Conservation (phyloP, 1,140 invertebrate species). For the Epicauta chinensis region DNA sequence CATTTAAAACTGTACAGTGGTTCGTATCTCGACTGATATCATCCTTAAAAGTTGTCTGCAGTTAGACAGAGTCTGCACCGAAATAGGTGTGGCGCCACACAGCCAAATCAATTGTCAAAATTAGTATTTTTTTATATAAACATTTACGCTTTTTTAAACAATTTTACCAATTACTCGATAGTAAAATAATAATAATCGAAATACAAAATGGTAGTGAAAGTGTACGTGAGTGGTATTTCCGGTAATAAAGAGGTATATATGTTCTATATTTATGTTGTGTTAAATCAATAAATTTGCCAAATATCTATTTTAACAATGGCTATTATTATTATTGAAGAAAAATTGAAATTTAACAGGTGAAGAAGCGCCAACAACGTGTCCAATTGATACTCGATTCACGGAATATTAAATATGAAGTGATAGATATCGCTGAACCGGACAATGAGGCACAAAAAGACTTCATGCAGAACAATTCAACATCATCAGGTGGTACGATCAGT, state of each 20-base stretch:
- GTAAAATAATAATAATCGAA: too few relatives aligned
- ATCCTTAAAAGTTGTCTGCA: too few relatives aligned
- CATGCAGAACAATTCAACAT: constrained; percentile 82
- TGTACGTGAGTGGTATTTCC: constrained; percentile 82
- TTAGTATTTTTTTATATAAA: constrained; percentile 4
- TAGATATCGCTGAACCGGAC: constrained; percentile 89
- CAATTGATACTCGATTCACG: constrained; percentile 86
- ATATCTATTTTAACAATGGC: not conserved
- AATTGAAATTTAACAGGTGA: constrained; percentile 59
- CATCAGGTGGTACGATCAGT: constrained; percentile 61
- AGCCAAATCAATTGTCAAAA: constrained; percentile 14
- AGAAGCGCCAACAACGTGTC: constrained; percentile 86
- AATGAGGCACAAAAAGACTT: constrained; percentile 82
- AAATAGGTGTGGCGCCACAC: constrained; percentile 15
- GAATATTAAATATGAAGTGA: constrained; percentile 74
- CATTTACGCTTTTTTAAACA: constrained; percentile 6
- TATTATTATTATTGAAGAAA: constrained; percentile 7
- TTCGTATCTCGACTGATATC: too few relatives aligned
- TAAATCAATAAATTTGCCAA: not conserved
- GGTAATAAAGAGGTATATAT: constrained; percentile 81
- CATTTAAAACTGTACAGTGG: too few relatives aligned
- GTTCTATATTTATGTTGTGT: not conserved
- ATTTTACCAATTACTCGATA: too few relatives aligned
- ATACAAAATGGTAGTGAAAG: constrained; percentile 82
- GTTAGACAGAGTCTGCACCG: not conserved